Evolutionary conservation across 2,888 invertebrate species (phyloP).

Genomic region (Oscheius onirici): DNA sequence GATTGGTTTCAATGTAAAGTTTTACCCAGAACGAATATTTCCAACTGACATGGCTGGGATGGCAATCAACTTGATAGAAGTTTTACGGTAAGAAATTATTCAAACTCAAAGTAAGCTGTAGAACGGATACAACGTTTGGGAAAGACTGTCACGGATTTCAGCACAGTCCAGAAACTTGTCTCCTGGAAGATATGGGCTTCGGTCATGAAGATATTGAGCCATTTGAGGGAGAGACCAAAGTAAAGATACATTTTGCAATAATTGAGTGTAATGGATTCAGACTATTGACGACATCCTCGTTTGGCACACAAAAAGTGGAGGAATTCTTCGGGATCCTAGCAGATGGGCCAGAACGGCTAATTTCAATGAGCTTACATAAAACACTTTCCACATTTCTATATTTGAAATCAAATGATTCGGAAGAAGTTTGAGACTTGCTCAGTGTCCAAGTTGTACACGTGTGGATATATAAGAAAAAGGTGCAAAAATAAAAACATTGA

Average conservation of each 20-base stretch:
- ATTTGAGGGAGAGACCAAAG: constrained; percentile 49
- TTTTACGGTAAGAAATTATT: constrained; percentile 38
- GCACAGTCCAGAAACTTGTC: constrained; percentile 61
- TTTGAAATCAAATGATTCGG: too few relatives aligned
- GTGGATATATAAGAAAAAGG: too few relatives aligned
- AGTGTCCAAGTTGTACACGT: too few relatives aligned
- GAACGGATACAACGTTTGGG: constrained; percentile 44
- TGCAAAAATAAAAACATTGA: too few relatives aligned
- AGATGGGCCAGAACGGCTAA: constrained; percentile 38
- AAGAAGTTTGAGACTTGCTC: too few relatives aligned
- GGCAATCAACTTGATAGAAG: constrained; percentile 50
- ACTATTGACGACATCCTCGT: constrained; percentile 43
- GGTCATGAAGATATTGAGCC: constrained; percentile 55
- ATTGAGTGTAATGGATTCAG: constrained; percentile 28
- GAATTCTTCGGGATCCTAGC: constrained; percentile 29
- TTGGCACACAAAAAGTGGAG: constrained; percentile 51
- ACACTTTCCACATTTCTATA: too few relatives aligned
- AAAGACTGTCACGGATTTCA: constrained; percentile 49
- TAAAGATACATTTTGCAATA: too few relatives aligned
- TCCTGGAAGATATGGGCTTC: constrained; percentile 56
- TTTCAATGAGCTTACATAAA: not conserved
- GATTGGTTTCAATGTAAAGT: constrained; percentile 55
- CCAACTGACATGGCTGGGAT: constrained; percentile 66
- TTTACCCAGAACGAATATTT: constrained; percentile 53
- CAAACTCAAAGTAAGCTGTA: not conserved